Percentiles rank a stretch among this genome's conserved stretches.
phyloP scores from a whole-genome alignment of 1,140 invertebrate genomes.

The Leptonema lineaticorne region DNA sequence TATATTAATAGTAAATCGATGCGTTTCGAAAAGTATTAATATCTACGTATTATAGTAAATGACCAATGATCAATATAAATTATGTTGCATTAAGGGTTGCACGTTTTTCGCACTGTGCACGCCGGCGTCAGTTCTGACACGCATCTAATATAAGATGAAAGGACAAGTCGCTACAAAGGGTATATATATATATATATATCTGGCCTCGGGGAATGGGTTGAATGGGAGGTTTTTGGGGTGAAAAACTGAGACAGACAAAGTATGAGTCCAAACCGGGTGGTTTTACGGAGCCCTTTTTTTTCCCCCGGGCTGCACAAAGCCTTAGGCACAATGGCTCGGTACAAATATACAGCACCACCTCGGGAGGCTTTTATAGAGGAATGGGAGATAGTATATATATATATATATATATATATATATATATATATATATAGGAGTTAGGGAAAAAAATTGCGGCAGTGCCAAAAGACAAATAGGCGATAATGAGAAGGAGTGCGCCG shows the following conservation, averaged over 20 bases:
- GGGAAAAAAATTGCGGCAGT: conserved; percentile 25
- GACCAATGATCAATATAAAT: no score
- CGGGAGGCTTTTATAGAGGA: no score
- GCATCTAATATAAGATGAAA: conserved; percentile 38
- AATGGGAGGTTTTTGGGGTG: no score
- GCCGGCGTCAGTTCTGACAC: conserved; percentile 2
- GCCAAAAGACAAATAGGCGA: conserved; percentile 34
- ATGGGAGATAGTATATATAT: neutral
- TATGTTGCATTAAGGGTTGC: no score
- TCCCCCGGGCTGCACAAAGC: neutral
- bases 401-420: no score
- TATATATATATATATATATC: no score
- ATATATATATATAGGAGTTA: neutral
- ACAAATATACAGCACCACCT: conserved; percentile 5
- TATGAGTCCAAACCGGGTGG: neutral
- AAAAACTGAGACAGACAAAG: no score
- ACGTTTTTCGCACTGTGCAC: neutral
- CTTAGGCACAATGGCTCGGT: conserved; percentile 17
- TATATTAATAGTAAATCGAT: no score
- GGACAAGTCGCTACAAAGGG: conserved; percentile 33
- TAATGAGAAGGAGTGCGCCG: conserved; percentile 27
- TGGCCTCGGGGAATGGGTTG: neutral
- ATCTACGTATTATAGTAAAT: no score
- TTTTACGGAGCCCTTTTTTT: conserved; percentile 12
- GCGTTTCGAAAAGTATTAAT: no score